Percentiles rank a stretch among this genome's conserved stretches.
phyloP scores from a whole-genome alignment of 2,113 vertebrate species.

The Rafetus swinhoei region DNA sequence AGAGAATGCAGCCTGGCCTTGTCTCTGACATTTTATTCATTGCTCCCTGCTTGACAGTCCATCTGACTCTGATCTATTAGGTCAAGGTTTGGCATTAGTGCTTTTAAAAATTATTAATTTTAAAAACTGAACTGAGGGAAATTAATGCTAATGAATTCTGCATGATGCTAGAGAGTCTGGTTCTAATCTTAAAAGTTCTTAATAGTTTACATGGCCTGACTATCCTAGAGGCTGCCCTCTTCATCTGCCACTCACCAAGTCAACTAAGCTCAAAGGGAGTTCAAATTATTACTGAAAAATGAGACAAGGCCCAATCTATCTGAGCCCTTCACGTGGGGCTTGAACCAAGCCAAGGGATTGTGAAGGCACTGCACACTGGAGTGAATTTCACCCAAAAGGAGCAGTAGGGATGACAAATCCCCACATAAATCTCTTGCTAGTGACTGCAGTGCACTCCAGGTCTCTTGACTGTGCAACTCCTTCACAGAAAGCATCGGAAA shows the following conservation, averaged over 20 bases:
- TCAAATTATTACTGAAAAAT: not conserved
- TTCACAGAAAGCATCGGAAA: not conserved
- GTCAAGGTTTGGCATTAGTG: not conserved
- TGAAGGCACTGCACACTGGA: fast-evolving
- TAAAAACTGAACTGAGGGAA: not conserved
- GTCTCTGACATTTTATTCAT: not conserved
- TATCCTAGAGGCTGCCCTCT: not conserved
- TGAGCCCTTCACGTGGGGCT: not conserved
- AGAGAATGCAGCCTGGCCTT: not conserved
- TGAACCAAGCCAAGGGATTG: not conserved
- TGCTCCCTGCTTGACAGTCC: not conserved
- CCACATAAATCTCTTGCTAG: not conserved
- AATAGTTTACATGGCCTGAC: not conserved
- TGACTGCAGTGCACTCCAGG: not conserved
- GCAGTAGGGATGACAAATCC: not conserved
- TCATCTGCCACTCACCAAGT: not conserved
- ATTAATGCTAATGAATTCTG: not conserved
- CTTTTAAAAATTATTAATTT: not conserved
- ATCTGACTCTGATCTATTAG: not conserved
- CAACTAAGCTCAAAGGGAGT: not conserved
- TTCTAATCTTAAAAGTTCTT: not conserved
- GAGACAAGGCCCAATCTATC: not conserved
- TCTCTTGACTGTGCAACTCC: not conserved
- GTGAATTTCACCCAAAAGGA: not conserved
- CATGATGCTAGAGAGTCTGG: not conserved